These are phyloP conservation scores for Chiloscyllium punctatum DNA, from an alignment of 2,797 vertebrate genomes.

Conservation along the genomic window DNA sequence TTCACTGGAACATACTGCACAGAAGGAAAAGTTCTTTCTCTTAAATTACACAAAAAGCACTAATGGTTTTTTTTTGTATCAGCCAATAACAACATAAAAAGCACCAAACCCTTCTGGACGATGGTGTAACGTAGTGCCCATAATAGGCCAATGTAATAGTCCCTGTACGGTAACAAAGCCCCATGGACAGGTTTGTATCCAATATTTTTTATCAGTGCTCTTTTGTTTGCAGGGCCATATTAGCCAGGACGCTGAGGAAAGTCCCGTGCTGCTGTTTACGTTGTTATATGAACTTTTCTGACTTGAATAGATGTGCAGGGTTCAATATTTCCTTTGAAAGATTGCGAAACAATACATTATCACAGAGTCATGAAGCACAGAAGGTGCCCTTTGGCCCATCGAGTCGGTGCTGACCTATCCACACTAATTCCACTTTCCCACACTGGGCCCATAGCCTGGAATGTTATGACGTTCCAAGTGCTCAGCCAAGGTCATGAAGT, in stretches of 20 bases:
- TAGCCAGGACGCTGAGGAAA: not conserved
- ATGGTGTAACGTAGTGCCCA: not conserved
- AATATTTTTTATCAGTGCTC: not conserved
- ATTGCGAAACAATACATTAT: not conserved
- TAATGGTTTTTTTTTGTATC: too few species aligned
- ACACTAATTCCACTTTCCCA: too few species aligned
- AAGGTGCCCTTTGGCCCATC: too few species aligned
- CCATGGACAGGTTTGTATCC: not conserved
- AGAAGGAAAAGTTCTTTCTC: not conserved
- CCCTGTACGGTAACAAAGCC: not conserved
- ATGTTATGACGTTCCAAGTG: too few species aligned
- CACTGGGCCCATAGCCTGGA: too few species aligned
- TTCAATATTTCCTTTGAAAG: not conserved
- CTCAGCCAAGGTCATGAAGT: too few species aligned
- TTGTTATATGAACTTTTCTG: not conserved
- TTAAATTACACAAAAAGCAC: too few species aligned
- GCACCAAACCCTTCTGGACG: too few species aligned
- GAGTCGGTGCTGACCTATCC: too few species aligned
- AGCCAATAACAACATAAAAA: too few species aligned
- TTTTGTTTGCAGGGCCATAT: not conserved
- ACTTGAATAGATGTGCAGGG: not conserved
- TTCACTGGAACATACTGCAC: not conserved
- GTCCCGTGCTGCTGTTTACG: not conserved
- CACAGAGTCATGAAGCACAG: too few species aligned
- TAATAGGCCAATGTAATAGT: not conserved